Percentiles rank a stretch among this genome's conserved stretches.
Conservation (phyloP, 1,140 invertebrate genomes). For the Lordiphosa collinella region DNA sequence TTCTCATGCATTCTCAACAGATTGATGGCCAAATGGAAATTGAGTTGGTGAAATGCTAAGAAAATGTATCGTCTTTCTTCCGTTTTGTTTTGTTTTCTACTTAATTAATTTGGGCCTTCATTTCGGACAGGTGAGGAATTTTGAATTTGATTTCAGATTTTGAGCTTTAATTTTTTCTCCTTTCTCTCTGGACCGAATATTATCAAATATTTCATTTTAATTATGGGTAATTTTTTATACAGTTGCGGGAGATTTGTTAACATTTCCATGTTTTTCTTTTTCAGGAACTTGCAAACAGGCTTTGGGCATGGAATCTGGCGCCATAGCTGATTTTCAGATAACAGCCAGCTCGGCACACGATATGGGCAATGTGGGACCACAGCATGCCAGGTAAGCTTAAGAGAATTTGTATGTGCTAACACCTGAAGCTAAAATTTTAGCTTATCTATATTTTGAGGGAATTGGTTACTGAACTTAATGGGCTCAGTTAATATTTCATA, state of each 20-base stretch:
- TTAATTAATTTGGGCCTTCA: conserved; percentile 60
- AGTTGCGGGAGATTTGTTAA: conserved; percentile 18
- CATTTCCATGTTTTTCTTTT: conserved; percentile 67
- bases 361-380: conserved; percentile 92
- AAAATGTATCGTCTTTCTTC: conserved; percentile 25
- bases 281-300: conserved; percentile 89
- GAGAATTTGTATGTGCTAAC: no score
- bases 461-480: no score
- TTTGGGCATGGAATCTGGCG: conserved; percentile 94
- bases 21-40: conserved; percentile 60
- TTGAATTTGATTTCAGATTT: conserved; percentile 46
- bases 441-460: no score
- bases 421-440: no score
- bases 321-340: conserved; percentile 91
- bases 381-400: conserved; percentile 88
- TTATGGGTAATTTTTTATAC: conserved; percentile 29
- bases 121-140: conserved; percentile 46
- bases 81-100: conserved; percentile 9
- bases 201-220: conserved; percentile 47
- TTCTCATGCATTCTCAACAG: conserved; percentile 59
- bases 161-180: conserved; percentile 6
- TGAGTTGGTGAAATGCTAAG: conserved; percentile 42
- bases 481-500: no score
- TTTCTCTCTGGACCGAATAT: conserved; percentile 14
- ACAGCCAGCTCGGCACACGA: conserved; percentile 94